Percentiles rank a stretch among this genome's conserved stretches.
Conservation (phyloP, 2,113 vertebrate species). For the Otocyon megalotis region DNA sequence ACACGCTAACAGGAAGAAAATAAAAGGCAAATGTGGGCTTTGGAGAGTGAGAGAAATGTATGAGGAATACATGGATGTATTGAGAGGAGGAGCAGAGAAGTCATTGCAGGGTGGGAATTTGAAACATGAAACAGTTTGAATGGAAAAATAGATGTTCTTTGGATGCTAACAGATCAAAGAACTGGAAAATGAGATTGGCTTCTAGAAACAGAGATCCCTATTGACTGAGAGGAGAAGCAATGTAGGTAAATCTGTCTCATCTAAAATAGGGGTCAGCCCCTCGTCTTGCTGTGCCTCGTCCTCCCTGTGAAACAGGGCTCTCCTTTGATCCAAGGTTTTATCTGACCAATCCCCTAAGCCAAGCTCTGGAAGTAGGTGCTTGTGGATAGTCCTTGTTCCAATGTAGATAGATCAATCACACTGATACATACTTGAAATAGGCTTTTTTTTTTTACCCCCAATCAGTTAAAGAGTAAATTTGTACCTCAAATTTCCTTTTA, state of each 20-base stretch:
- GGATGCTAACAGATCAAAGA: background rate
- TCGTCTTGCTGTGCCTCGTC: background rate
- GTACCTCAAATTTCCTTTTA: background rate
- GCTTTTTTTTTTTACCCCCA: background rate
- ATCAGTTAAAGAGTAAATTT: background rate
- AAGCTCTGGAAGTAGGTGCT: too few relatives aligned
- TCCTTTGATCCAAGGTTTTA: background rate
- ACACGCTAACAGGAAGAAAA: slow-evolving; percentile 66
- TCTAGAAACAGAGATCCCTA: background rate
- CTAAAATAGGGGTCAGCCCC: background rate
- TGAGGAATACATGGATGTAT: background rate
- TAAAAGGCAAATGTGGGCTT: slow-evolving; percentile 6
- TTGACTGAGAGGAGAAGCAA: background rate
- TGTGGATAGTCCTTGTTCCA: background rate
- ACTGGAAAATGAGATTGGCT: background rate
- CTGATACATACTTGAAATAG: background rate
- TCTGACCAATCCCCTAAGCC: background rate
- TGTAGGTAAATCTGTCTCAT: background rate
- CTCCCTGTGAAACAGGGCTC: background rate
- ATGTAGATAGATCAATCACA: background rate
- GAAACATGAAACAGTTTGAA: slow-evolving; percentile 53
- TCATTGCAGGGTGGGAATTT: slow-evolving; percentile 29
- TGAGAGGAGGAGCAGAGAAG: slow-evolving; percentile 56
- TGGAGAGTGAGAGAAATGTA: background rate
- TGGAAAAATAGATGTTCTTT: background rate